Evolutionary conservation across 2,113 vertebrate species (phyloP), one percentile per base, ranked within the genome.

Genomic region (Aspiorhynchus laticeps): DNA sequence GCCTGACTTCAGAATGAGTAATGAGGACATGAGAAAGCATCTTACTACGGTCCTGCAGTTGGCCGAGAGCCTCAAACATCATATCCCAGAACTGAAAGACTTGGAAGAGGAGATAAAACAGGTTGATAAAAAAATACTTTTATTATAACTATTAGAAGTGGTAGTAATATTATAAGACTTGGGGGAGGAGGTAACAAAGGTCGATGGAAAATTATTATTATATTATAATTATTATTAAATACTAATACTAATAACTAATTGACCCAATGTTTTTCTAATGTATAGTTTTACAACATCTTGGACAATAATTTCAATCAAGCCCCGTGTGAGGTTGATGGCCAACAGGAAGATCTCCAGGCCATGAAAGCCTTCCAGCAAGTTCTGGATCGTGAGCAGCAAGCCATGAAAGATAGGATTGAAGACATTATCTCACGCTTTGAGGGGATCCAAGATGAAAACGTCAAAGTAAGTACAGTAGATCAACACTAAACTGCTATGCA

Each of bases 401-500:
- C 87, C 5, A 8, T 91, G 87, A 92, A 91, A 77, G 91, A 93
- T 19, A 92, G 88, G 90, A 88, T 93, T 75, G 84, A 92, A 31
- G 65, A 12, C 19, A 33, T 93, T 46, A 8, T 80, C 26, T 21
- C 82, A 6, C 38, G 73, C 10, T 86, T 80, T 48, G 88, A 92
- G 33, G 89, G 89, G 17, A 76, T 87, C 46, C 84, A 87, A 87
- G 33, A 84, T 1, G 12, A 14, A 12, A 67, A 61, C 7, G 21
- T 80, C 9, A 83, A 88, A 43, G 88, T 67, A 31, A 61, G 56
- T 61, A 61, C 2, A 59, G 56, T n/a, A 9, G 21, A 75, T n/a
- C 9, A 43, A 46, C 41, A 75, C 10, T 38, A 1, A 75, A 43
- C 10, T 43, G 5, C 24, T 21, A 41, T 38, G 33, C 1, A 7